Base-by-base conservation (phyloP, 2,797 vertebrate species). In the Ctenopoma multispine region DNA sequence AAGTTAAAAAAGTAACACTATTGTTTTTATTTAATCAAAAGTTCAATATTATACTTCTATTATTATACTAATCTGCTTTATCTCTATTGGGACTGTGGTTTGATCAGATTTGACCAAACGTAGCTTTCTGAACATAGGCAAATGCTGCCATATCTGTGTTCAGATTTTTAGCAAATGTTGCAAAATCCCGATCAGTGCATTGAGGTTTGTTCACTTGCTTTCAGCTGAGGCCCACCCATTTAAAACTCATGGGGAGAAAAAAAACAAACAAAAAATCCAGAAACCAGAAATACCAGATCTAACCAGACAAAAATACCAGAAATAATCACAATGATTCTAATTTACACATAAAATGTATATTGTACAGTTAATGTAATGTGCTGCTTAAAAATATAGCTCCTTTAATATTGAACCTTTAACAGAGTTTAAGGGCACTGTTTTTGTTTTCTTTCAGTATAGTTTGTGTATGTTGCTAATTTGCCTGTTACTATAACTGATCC, bases 401-500 rank as follows among this genome's bases (percentile, higher is more conserved):
- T 34, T 34, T 34, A 2, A n/a, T 18, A 46, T 9, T 34, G 44
- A 8, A 20, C 8, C 44, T 20, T 41, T 41, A 8, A 7, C 5
- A 7, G 43, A 44, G 43, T n/a, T 17, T 11, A 46, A 46, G 9
- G 13, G 10, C 8, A 48, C 20, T 10, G 13, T 21, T 5, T 21
- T 5, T 44, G 43, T 44, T 44, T 18, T 9, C 43, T n/a, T n/a
- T n/a, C 44, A 10, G 18, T 46, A 5, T 46, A 20, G 18, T 20
- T 46, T 48, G n/a, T 20, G 12, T 48, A 12, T 48, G 10, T 48
- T 48, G 62, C 17, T 31, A 0, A 53, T 78, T 60, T 72, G 58
- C 51, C 62, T 61, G 69, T 59, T 27, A 31, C 53, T 49, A 7
- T 50, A 50, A 40, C 70, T 48, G 38, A 72, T 62, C 47, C 48